Evolutionary conservation across 2,888 invertebrate species (phyloP), one percentile per base, ranked within the genome.

Genomic region (Brachyopa scutellaris): DNA sequence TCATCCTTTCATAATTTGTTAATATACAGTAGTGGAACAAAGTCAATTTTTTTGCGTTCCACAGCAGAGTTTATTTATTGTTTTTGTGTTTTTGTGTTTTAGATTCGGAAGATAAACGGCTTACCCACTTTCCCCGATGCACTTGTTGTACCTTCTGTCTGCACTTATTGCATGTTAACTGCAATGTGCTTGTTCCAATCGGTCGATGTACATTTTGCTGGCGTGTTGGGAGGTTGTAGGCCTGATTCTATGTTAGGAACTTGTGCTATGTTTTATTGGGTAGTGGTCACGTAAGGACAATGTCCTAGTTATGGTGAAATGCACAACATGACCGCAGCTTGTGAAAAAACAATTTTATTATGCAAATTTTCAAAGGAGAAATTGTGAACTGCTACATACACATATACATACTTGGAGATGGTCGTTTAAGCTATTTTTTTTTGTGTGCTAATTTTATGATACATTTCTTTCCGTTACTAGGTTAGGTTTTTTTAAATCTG

Each of bases 261-360:
- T 29, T 66, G 33, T 49, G n/a, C 31, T 7, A 45, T 31, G 31
- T 23, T 55, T 61, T 72, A 57, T 64, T 57, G n/a, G 57, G 40
- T 29, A 31, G 26, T 79, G 84, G 77, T 84, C 61, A 78, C 78
- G 78, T 72, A 40, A 84, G 84, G 80, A 76, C 80, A 84, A 73
- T 76, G 84, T 74, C 72, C 84, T 84, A 85, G 67, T 84, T 85
- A 69, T 55, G 57, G 42, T 61, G 33, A 17, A 76, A 78, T 80
- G 61, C 84, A 67, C 64, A 29, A 85, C 80, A 85, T 82, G 72
- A 72, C 77, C 84, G 74, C 72, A 84, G 26, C 6, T 26, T 5
- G 82, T 76, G 36, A 8, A 55, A 55, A 42, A 13, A n/a, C 26
- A 23, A 57, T 38, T 66, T 59, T 70, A 72, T 51, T 78, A 78